Percentiles rank a stretch among this genome's conserved stretches.
These are phyloP conservation scores for Drosophila subsilvestris DNA, from an alignment of 2,888 invertebrate genomes.

Conservation along the genomic window DNA sequence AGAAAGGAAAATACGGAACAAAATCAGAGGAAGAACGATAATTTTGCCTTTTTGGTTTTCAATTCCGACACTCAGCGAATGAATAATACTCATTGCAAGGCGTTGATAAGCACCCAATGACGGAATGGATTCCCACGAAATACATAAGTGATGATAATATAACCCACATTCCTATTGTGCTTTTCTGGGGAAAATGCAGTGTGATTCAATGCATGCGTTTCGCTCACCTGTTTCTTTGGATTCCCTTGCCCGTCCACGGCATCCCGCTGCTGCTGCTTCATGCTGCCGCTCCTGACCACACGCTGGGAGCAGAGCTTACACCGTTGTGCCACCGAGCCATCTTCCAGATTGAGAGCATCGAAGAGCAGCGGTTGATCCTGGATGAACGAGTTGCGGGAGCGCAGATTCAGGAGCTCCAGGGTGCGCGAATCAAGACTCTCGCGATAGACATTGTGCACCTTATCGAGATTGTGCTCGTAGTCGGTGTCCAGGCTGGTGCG, in stretches of 20 bases:
- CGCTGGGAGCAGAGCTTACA: conserved; percentile 43
- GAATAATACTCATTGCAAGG: not conserved
- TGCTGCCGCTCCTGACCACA: conserved; percentile 52
- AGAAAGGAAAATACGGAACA: too few relatives aligned
- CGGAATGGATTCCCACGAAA: not conserved
- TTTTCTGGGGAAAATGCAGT: not conserved
- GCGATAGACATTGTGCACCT: conserved; percentile 82
- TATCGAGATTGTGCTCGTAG: conserved; percentile 82
- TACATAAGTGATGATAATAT: not conserved
- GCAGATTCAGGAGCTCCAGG: conserved; percentile 80
- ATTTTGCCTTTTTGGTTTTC: too few relatives aligned
- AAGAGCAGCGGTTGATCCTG: conserved; percentile 73
- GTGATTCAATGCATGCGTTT: not conserved
- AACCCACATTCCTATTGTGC: not conserved
- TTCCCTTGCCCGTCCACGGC: conserved; percentile 59
- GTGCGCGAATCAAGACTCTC: conserved; percentile 83
- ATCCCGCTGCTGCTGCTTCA: conserved; percentile 56
- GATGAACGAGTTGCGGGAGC: conserved; percentile 81
- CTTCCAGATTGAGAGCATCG: conserved; percentile 81
- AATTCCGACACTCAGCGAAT: not conserved
- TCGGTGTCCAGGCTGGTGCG: conserved; percentile 77
- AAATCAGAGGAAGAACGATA: too few relatives aligned
- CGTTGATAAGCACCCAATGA: not conserved
- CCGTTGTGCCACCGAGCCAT: conserved; percentile 65
- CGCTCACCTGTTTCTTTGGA: conserved; percentile 62